phyloP scores from a whole-genome alignment of 2,888 invertebrate genomes.

The Congeria kusceri region DNA sequence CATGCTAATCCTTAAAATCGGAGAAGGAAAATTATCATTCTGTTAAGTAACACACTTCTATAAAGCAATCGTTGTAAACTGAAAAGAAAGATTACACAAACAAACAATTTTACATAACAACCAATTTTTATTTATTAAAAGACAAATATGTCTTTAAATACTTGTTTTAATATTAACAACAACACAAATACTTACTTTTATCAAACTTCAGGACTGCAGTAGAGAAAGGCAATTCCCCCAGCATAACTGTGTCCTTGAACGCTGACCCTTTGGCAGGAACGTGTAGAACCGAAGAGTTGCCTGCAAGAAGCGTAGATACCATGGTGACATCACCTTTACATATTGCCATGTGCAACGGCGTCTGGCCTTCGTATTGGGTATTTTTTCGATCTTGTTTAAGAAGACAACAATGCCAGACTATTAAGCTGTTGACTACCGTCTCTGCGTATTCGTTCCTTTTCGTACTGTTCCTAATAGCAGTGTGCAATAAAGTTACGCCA shows the following conservation, averaged over 20 bases:
- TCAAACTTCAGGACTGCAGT: conserved; percentile 67
- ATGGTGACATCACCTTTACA: conserved; percentile 60
- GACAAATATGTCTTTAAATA: too few species aligned
- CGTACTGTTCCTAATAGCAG: conserved; percentile 35
- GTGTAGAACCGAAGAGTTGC: neutral
- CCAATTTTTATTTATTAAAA: too few species aligned
- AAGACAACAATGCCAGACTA: conserved; percentile 37
- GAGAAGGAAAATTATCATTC: too few species aligned
- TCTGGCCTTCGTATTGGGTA: conserved; percentile 64
- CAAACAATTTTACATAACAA: too few species aligned
- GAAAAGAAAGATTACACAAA: too few species aligned
- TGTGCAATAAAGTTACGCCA: conserved; percentile 48
- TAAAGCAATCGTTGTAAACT: too few species aligned
- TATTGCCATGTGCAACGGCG: conserved; percentile 67
- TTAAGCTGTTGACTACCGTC: conserved; percentile 23
- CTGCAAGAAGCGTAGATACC: conserved; percentile 32
- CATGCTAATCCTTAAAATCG: too few species aligned
- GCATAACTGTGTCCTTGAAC: conserved; percentile 67
- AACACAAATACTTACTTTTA: conserved; percentile 34
- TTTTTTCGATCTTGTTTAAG: conserved; percentile 40
- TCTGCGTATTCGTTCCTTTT: conserved; percentile 27
- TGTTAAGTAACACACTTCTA: too few species aligned
- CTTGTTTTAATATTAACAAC: too few species aligned
- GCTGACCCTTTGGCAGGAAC: conserved; percentile 47
- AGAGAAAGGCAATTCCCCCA: conserved; percentile 65